phyloP scores from a whole-genome alignment of 2,797 vertebrate species.

The Melanogrammus aeglefinus region DNA sequence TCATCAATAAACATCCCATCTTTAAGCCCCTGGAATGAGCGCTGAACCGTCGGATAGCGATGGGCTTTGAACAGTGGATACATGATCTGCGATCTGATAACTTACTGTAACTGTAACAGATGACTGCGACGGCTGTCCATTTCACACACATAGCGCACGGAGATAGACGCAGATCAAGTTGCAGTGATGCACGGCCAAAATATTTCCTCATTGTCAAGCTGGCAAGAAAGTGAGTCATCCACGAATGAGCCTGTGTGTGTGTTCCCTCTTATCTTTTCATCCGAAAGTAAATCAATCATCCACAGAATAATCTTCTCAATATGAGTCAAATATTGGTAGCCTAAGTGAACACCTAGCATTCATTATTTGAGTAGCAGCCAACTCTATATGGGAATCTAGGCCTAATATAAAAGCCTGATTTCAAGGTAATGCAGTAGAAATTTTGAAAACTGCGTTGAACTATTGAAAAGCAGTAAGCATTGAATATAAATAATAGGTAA shows the following conservation, averaged over 20 bases:
- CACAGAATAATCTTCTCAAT: not conserved
- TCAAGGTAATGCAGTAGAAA: not conserved
- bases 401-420: not conserved
- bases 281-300: not conserved
- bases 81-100: conserved; percentile 26
- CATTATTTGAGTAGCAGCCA: not conserved
- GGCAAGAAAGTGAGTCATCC: not conserved
- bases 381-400: not conserved
- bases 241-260: not conserved
- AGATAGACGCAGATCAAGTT: conserved; percentile 42
- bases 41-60: not conserved
- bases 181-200: conserved; percentile 34
- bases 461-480: not conserved
- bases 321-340: not conserved
- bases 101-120: conserved; percentile 16
- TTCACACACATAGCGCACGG: conserved; percentile 38
- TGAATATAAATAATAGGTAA: not conserved
- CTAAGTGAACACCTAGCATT: not conserved
- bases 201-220: not conserved
- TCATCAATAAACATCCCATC: conserved; percentile 1
- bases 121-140: conserved; percentile 44
- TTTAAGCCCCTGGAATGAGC: not conserved
- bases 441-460: not conserved
- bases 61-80: conserved; percentile 11
- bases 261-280: not conserved